phyloP scores from a whole-genome alignment of 2,113 vertebrate species.

The Atherinomorus stipes region DNA sequence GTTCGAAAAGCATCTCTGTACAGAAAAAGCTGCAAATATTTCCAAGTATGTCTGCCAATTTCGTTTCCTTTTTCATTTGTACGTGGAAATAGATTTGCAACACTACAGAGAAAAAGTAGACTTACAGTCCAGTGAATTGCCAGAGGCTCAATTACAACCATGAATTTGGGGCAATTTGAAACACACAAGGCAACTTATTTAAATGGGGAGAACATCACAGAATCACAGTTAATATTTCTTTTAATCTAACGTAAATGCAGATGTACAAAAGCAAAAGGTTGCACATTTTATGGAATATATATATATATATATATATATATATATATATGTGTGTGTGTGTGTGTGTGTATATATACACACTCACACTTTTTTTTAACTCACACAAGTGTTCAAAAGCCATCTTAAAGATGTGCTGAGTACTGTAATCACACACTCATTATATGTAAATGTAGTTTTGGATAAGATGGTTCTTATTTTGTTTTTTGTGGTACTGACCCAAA shows the following conservation, averaged over 20 bases:
- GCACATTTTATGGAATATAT: no score
- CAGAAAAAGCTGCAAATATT: neutral
- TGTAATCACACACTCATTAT: neutral
- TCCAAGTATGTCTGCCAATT: neutral
- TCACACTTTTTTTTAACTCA: neutral
- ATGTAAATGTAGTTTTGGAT: neutral
- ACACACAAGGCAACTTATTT: neutral
- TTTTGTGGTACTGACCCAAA: slow-evolving; percentile 8
- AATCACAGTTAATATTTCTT: no score
- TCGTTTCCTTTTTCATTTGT: no score
- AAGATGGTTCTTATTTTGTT: neutral
- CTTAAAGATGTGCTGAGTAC: neutral
- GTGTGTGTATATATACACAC: no score
- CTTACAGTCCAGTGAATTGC: neutral
- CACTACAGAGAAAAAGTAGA: no score
- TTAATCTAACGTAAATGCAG: no score
- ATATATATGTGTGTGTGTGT: no score
- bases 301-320: no score
- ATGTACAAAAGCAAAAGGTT: no score
- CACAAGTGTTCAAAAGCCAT: neutral
- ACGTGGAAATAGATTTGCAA: no score
- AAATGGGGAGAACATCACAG: no score
- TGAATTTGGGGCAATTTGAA: neutral
- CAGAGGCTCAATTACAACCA: neutral
- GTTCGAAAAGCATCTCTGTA: neutral